Evolutionary conservation across 1,140 invertebrate species (phyloP), one percentile per base, ranked within the genome.

Genomic region (Colletes gigas): DNA sequence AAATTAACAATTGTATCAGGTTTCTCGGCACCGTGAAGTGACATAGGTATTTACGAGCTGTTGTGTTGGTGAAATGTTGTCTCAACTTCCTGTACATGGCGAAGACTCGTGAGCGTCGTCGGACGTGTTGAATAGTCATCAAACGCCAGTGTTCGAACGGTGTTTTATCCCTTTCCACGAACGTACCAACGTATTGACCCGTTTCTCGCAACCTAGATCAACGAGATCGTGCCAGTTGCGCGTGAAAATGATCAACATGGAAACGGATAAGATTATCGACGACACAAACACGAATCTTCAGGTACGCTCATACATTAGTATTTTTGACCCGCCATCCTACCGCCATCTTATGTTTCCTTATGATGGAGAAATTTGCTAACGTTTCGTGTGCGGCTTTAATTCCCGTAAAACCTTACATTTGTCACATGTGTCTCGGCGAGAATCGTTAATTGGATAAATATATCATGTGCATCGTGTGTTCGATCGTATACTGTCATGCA

Each of bases 231-330:
- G 59, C 47, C 55, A 71, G 66, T 62, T 57, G 63, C 52, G 63
- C 52, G 47, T 68, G 70, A 93, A 89, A 88, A 94, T 94, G 94
- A 94, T 95, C 92, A 95, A 94, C 93, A 95, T 95, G 95, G 95
- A 95, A 94, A 95, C 95, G 86, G 95, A 95, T 92, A 95, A 95
- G 92, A 93, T 94, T 79, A 94, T 94, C 90, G 95, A 95, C 89
- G 95, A 95, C 90, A 92, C 94, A 82, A 94, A 94, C 87, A 93
- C 93, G 76, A 94, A 94, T 92, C 92, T 93, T 82, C 95, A 95
- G 94, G 95, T 95, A 91, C 65, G 78, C 55, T 47, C 59, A 52
- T 59, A 66, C 50, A 79, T 77, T 78, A 68, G 73, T 78, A 74
- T 78, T 86, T 82, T 84, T 78, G 47, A 81, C 59, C 70, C 54